These are phyloP conservation scores for Synergus japonicus DNA, from an alignment of 2,888 invertebrate species.

Conservation along the genomic window DNA sequence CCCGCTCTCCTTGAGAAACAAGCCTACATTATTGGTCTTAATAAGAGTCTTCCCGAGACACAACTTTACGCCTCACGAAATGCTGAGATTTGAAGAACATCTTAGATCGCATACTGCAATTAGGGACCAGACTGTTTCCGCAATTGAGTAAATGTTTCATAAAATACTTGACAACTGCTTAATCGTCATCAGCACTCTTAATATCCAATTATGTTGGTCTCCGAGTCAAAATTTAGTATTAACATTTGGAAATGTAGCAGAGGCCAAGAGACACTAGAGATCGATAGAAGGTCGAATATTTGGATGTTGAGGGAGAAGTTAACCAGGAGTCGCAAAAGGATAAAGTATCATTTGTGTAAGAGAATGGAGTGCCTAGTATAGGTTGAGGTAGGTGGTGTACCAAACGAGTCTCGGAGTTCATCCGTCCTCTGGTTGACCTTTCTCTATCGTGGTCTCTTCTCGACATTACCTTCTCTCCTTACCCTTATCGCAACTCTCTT, in stretches of 20 bases:
- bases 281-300: background rate
- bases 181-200: too few relatives aligned
- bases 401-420: slow-evolving; percentile 11
- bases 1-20: background rate
- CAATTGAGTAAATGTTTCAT: too few relatives aligned
- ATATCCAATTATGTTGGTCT: too few relatives aligned
- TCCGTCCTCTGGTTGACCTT: slow-evolving; percentile 43
- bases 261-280: too few relatives aligned
- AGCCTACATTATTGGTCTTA: background rate
- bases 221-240: too few relatives aligned
- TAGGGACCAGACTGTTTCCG: too few relatives aligned
- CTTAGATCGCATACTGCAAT: background rate
- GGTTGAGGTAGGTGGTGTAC: slow-evolving; percentile 20
- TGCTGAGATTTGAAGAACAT: background rate
- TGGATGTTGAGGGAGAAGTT: background rate
- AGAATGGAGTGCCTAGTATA: slow-evolving; percentile 1
- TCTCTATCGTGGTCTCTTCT: slow-evolving; percentile 45
- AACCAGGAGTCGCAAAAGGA: background rate
- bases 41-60: background rate
- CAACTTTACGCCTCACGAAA: background rate
- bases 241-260: too few relatives aligned
- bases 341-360: slow-evolving; percentile 21
- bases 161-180: too few relatives aligned
- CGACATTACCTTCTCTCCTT: slow-evolving; percentile 22
- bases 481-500: slow-evolving; percentile 41